Percentiles rank a stretch among this genome's conserved stretches.
phyloP scores from a whole-genome alignment of 92 coral and sea anemone species.

The Heliopora coerulea region DNA sequence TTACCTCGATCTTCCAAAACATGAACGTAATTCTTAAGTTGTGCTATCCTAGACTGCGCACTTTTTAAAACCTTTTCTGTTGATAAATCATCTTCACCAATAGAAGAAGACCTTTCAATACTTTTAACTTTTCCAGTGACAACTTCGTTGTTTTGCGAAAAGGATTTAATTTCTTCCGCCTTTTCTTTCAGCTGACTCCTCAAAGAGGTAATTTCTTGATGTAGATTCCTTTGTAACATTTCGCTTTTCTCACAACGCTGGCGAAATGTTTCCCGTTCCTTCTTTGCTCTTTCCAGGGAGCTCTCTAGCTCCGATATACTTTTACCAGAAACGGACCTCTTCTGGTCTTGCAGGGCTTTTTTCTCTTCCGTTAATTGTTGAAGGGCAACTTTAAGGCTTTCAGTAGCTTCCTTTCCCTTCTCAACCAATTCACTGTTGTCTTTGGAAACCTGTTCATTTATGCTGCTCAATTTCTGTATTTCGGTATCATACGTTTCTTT shows the following conservation, averaged over 20 bases:
- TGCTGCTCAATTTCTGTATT: constrained; percentile 15
- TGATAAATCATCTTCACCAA: constrained; percentile 46
- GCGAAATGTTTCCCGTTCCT: constrained; percentile 64
- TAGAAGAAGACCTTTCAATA: constrained; percentile 42
- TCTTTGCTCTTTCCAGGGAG: constrained; percentile 80
- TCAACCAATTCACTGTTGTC: constrained; percentile 43
- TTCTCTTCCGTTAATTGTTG: constrained; percentile 89
- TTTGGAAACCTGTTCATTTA: constrained; percentile 41
- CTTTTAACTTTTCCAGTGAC: constrained; percentile 27
- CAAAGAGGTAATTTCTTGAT: constrained; percentile 52
- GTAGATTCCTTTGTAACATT: constrained; percentile 49
- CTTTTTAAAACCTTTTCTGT: constrained; percentile 52
- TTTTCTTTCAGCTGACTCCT: constrained; percentile 49
- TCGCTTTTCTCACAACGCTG: constrained; percentile 58
- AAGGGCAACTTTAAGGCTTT: constrained; percentile 75
- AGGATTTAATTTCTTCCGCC: constrained; percentile 45
- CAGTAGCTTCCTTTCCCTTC: constrained; percentile 57
- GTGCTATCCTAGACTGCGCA: constrained; percentile 50
- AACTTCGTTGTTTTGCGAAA: constrained; percentile 38
- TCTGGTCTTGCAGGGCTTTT: constrained; percentile 62
- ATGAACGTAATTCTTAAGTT: constrained; percentile 50
- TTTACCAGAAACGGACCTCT: constrained; percentile 6
- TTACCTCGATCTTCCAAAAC: constrained; percentile 55
- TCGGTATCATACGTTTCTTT: constrained; percentile 20
- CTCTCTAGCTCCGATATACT: constrained; percentile 8